Percentiles rank a stretch among this genome's conserved stretches.
Evolutionary conservation across 2,888 invertebrate genomes (phyloP).

Genomic region (Dimorphilus gyrociliatus): DNA sequence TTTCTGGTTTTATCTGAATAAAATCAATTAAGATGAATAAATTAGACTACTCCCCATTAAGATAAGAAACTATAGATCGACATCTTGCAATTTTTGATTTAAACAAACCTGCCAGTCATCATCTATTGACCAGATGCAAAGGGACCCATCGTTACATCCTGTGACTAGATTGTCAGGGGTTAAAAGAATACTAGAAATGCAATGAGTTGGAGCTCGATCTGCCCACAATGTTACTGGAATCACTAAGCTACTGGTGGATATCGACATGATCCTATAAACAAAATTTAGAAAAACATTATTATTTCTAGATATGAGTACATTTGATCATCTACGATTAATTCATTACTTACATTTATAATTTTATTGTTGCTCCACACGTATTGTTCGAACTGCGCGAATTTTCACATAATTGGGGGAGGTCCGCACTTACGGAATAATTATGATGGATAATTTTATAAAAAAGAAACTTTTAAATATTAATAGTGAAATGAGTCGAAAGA

Average conservation of each 20-base stretch:
- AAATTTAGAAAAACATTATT: no score
- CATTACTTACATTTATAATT: no score
- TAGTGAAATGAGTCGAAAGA: no score
- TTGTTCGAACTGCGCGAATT: no score
- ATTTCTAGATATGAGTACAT: no score
- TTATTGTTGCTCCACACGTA: no score
- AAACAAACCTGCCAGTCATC: slow-evolving; percentile 24
- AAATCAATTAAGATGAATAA: not conserved
- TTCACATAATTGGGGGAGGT: no score
- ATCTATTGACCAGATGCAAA: slow-evolving; percentile 75
- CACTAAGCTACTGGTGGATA: slow-evolving; percentile 48
- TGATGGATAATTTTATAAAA: no score
- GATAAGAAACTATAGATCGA: not conserved
- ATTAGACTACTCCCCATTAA: not conserved
- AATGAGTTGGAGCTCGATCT: slow-evolving; percentile 83
- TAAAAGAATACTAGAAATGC: slow-evolving; percentile 78
- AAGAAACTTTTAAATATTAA: no score
- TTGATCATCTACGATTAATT: no score
- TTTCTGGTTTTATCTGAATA: slow-evolving; percentile 68
- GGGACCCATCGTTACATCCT: slow-evolving; percentile 93
- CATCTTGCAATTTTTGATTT: not conserved
- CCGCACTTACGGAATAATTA: no score
- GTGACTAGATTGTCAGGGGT: slow-evolving; percentile 85
- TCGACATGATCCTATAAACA: no score
- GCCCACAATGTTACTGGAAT: slow-evolving; percentile 97